These are phyloP conservation scores for Sphaerodactylus townsendi DNA, from an alignment of 2,113 vertebrate genomes.

Conservation along the genomic window DNA sequence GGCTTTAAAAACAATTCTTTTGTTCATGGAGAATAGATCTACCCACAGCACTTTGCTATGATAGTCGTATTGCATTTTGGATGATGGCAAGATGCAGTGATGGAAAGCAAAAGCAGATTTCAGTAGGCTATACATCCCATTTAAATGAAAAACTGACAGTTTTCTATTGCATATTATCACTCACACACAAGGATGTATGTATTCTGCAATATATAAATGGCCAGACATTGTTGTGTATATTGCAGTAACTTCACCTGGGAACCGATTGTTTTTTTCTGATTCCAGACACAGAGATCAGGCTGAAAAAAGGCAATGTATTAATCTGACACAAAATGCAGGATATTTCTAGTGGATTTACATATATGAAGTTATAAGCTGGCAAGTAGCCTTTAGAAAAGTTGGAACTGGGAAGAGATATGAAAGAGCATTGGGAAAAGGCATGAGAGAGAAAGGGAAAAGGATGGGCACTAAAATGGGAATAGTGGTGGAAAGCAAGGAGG, in stretches of 20 bases:
- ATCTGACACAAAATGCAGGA: background rate
- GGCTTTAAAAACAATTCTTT: background rate
- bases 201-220: background rate
- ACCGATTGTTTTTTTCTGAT: background rate
- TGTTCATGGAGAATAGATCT: background rate
- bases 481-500: background rate
- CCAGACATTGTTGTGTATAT: background rate
- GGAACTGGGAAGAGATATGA: background rate
- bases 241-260: background rate
- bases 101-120: background rate
- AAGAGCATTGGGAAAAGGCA: background rate
- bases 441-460: background rate
- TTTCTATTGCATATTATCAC: background rate
- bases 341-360: background rate
- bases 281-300: background rate
- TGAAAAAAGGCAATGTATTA: background rate
- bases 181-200: background rate
- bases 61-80: background rate
- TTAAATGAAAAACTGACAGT: background rate
- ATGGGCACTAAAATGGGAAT: background rate
- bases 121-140: background rate
- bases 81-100: background rate
- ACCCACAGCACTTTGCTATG: background rate
- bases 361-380: background rate
- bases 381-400: fast-evolving